Evolutionary conservation across 2,888 invertebrate species (phyloP).

Genomic region (Ophioninae sp.): DNA sequence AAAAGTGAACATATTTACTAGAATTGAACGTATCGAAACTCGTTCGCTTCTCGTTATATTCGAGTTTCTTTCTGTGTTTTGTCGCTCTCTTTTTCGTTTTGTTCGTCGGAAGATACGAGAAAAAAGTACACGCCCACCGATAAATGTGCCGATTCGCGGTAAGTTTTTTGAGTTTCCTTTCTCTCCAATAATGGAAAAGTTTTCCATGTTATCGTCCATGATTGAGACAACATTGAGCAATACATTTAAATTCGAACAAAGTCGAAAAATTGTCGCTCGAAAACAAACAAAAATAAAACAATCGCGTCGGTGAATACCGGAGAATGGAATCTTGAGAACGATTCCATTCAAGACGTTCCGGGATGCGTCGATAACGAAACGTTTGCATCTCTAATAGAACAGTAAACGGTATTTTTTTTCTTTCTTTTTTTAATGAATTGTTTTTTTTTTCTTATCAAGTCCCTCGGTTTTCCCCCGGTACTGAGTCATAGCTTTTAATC

Average conservation of each 20-base stretch:
- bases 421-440: too few species aligned
- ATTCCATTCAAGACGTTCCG: neutral
- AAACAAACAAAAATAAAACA: neutral
- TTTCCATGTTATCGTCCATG: too few species aligned
- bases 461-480: neutral
- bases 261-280: neutral
- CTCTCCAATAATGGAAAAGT: neutral
- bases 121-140: neutral
- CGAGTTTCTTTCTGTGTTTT: neutral
- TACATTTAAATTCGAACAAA: neutral
- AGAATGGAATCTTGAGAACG: neutral
- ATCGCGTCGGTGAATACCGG: neutral
- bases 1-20: neutral
- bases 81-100: neutral
- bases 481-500: conserved; percentile 6
- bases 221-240: neutral
- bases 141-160: neutral
- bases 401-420: neutral
- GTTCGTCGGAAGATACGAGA: neutral
- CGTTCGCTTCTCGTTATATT: neutral
- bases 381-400: neutral
- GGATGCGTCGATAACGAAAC: neutral
- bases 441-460: neutral
- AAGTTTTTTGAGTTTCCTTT: neutral
- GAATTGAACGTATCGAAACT: neutral